phyloP scores from a whole-genome alignment of 2,113 vertebrate species.

The Athene noctua region DNA sequence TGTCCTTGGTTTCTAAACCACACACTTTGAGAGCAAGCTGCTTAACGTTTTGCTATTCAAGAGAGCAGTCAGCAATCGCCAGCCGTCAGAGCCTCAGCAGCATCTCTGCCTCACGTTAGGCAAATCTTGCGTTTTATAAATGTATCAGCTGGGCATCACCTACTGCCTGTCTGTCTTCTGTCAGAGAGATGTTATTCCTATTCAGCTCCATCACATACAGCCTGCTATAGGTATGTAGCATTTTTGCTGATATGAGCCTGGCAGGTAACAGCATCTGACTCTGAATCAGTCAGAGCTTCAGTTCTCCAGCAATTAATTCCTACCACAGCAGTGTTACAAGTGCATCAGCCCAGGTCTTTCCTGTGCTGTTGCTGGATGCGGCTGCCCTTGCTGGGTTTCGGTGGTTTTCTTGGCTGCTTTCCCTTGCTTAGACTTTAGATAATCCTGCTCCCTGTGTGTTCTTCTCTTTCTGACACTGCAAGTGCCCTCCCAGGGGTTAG shows the following conservation, averaged over 20 bases:
- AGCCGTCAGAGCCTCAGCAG: neutral
- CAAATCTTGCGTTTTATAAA: neutral
- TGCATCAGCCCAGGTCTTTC: neutral
- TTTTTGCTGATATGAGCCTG: neutral
- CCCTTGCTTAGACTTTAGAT: neutral
- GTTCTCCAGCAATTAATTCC: neutral
- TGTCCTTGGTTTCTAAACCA: neutral
- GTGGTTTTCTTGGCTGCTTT: neutral
- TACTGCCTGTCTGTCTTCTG: neutral
- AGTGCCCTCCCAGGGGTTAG: neutral
- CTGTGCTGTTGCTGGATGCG: fast-evolving
- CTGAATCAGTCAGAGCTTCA: neutral
- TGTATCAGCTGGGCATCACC: neutral
- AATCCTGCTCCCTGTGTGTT: neutral
- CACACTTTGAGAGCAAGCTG: neutral
- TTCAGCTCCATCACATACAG: fast-evolving
- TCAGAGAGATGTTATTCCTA: neutral
- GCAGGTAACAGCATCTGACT: neutral
- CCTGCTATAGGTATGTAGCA: fast-evolving
- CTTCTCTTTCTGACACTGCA: neutral
- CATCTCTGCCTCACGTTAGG: neutral
- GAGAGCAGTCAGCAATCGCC: fast-evolving
- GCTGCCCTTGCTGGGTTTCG: neutral
- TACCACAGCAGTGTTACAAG: fast-evolving
- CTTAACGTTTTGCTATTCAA: neutral